Evolutionary conservation across 2,113 vertebrate species (phyloP).

Genomic region (Alexandromys fortis): DNA sequence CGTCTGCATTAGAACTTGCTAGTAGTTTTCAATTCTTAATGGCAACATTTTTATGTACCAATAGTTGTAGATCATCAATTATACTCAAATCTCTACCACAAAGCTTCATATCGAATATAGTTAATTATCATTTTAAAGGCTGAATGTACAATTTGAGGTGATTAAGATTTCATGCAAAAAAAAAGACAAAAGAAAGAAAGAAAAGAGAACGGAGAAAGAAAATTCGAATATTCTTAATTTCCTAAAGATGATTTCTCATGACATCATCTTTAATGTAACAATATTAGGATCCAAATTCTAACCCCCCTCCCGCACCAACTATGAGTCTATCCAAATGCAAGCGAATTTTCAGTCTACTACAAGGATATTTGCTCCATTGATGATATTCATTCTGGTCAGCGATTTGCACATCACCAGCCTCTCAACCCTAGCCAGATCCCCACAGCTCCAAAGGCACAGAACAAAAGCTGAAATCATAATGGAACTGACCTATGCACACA

Average conservation of each 20-base stretch:
- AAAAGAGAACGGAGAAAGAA: neutral
- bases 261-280: conserved; percentile 48
- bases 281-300: conserved; percentile 24
- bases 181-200: neutral
- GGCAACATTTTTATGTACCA: neutral
- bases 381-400: conserved; percentile 81
- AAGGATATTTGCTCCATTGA: conserved; percentile 76
- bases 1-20: neutral
- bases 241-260: conserved; percentile 34
- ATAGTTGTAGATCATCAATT: conserved; percentile 14
- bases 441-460: conserved; percentile 84
- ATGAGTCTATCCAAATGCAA: conserved; percentile 63
- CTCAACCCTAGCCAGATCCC: conserved; percentile 78
- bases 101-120: conserved; percentile 3
- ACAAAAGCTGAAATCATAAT: conserved; percentile 85
- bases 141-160: conserved; percentile 20
- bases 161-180: conserved; percentile 68
- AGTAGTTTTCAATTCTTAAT: conserved; percentile 44
- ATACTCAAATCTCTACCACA: neutral
- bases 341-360: conserved; percentile 67
- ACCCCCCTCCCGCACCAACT: neutral
- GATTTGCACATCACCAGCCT: conserved; percentile 55
- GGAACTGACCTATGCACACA: conserved; percentile 99
- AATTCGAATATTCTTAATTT: conserved; percentile 10
- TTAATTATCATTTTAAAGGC: conserved; percentile 40